A percentile compares a stretch with the other conserved stretches of the same genome.
Evolutionary conservation across 2,888 invertebrate species (phyloP).

Genomic region (Macrosoma leucophasiata): DNA sequence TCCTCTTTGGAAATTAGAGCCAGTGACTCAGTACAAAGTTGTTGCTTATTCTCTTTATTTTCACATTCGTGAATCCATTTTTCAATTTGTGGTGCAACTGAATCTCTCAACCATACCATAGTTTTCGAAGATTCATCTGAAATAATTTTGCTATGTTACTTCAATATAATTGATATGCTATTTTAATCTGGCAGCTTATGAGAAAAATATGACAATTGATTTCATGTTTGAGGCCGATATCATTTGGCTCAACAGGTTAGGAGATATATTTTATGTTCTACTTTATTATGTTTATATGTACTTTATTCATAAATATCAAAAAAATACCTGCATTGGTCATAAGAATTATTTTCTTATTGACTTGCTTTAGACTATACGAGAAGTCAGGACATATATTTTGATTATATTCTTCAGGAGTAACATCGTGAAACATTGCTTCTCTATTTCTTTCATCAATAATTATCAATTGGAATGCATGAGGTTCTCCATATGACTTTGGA

Average conservation of each 20-base stretch:
- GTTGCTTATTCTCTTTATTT: conserved; percentile 26
- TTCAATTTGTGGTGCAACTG: conserved; percentile 75
- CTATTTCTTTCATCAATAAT: conserved; percentile 51
- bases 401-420: conserved; percentile 43
- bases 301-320: no score
- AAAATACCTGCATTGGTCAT: no score
- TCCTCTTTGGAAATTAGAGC: conserved; percentile 79
- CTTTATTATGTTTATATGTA: no score
- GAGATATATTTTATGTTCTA: no score
- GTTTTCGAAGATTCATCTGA: conserved; percentile 41
- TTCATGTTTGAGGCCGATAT: no score
- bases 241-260: no score
- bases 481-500: conserved; percentile 47
- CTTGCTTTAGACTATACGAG: conserved; percentile 64
- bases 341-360: no score
- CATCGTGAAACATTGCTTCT: conserved; percentile 63
- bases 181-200: no score
- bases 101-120: conserved; percentile 71
- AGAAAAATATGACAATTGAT: no score
- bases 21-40: conserved; percentile 73
- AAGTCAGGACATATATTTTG: conserved; percentile 64
- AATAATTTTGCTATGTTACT: conserved; percentile 30
- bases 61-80: conserved; percentile 76
- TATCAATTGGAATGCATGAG: conserved; percentile 49
- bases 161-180: no score